Conservation (phyloP, 2,888 invertebrate species). For the Nemurella pictetii region DNA sequence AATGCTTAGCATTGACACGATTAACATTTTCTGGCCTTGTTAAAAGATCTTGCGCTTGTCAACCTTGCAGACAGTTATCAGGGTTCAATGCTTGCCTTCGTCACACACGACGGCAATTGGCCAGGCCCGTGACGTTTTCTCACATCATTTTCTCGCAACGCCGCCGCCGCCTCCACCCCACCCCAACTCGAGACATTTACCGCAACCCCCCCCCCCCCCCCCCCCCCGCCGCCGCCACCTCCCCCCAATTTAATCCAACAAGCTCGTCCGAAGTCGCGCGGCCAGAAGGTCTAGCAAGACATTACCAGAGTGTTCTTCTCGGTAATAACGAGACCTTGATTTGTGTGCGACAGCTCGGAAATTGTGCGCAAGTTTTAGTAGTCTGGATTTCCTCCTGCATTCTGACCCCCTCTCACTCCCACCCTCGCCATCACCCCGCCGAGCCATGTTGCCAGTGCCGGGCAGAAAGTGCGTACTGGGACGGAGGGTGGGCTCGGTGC, state of each 20-base stretch:
- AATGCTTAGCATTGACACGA: too few species aligned
- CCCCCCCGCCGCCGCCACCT: background rate
- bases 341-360: constrained; percentile 32
- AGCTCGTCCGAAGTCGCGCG: background rate
- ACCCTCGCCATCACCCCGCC: background rate
- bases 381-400: constrained; percentile 28
- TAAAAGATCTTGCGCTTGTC: too few species aligned
- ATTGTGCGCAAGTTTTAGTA: constrained; percentile 27
- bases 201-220: background rate
- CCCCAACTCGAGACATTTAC: background rate
- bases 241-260: too few species aligned
- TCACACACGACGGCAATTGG: too few species aligned
- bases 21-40: too few species aligned
- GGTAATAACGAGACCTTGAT: constrained; percentile 28
- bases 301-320: constrained; percentile 10
- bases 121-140: too few species aligned
- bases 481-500: background rate
- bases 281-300: background rate
- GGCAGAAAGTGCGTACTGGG: background rate
- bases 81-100: too few species aligned
- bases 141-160: too few species aligned
- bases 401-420: background rate
- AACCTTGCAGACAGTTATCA: too few species aligned
- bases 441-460: background rate
- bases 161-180: too few species aligned